A percentile compares a stretch with the other conserved stretches of the same genome.
Evolutionary conservation across 2,888 invertebrate species (phyloP).

Genomic region (Meteorus colon): DNA sequence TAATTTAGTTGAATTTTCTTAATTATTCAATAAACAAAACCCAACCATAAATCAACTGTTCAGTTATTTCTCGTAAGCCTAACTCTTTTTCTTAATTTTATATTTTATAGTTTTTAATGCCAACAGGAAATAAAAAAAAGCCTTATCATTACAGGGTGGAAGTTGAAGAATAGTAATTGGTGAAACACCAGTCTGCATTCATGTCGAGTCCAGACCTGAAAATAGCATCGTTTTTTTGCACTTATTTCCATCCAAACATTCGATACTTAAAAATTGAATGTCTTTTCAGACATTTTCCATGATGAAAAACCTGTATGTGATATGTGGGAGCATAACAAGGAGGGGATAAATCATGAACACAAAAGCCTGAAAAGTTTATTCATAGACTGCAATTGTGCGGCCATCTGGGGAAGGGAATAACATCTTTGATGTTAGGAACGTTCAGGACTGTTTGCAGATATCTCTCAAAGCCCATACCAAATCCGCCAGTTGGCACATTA

Average conservation of each 20-base stretch:
- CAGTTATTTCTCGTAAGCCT: background rate
- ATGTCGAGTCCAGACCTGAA: slow-evolving; percentile 49
- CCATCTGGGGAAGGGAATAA: slow-evolving; percentile 95
- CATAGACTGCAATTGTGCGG: slow-evolving; percentile 84
- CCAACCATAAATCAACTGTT: background rate
- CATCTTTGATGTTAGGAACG: slow-evolving; percentile 93
- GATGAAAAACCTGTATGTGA: background rate
- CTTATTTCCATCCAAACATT: background rate
- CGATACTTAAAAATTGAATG: background rate
- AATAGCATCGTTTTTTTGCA: slow-evolving; percentile 51
- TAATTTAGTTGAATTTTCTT: slow-evolving; percentile 58
- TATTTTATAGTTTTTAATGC: background rate
- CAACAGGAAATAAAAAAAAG: background rate
- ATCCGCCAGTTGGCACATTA: slow-evolving; percentile 93
- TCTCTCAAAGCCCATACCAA: slow-evolving; percentile 96
- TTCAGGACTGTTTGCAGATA: slow-evolving; percentile 88
- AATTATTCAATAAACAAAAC: slow-evolving; percentile 59
- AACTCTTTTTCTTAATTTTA: background rate
- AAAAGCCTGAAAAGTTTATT: slow-evolving; percentile 64
- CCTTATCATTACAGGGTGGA: background rate
- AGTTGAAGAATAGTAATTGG: too few relatives aligned
- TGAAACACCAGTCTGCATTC: background rate
- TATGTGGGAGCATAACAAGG: slow-evolving; percentile 8
- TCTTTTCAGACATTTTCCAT: background rate
- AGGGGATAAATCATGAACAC: slow-evolving; percentile 55